A percentile compares a stretch with the other conserved stretches of the same genome.
Conservation (phyloP, 2,797 vertebrate genomes). For the Cyprinodon diabolis region DNA sequence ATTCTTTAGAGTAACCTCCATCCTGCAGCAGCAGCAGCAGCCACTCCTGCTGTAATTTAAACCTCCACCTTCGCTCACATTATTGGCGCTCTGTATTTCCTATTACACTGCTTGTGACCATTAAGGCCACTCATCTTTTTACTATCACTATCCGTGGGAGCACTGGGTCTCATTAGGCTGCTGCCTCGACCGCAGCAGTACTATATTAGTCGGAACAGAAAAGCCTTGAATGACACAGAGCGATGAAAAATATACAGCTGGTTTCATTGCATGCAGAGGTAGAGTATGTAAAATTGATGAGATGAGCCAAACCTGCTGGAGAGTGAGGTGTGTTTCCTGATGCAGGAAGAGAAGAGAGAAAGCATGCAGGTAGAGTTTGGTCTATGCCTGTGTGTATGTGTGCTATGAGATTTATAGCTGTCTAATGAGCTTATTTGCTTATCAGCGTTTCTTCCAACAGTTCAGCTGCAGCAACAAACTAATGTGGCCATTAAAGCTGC, state of each 20-base stretch:
- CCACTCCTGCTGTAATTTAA: neutral
- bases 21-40: neutral
- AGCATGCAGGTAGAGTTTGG: slow-evolving; percentile 7
- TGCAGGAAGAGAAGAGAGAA: slow-evolving; percentile 2
- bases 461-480: slow-evolving; percentile 29
- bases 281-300: neutral
- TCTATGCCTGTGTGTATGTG: slow-evolving; percentile 4
- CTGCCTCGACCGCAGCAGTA: neutral
- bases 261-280: neutral
- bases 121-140: slow-evolving; percentile 38
- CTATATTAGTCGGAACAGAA: slow-evolving; percentile 39
- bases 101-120: slow-evolving; percentile 43
- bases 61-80: slow-evolving; percentile 6
- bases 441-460: slow-evolving; percentile 40
- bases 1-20: neutral
- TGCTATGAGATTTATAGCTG: slow-evolving; percentile 34
- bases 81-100: slow-evolving; percentile 14
- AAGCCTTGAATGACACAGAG: slow-evolving; percentile 17
- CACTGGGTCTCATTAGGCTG: slow-evolving; percentile 40
- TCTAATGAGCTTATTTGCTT: slow-evolving; percentile 60
- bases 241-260: neutral
- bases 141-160: slow-evolving; percentile 32
- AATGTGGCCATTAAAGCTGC: slow-evolving; percentile 54
- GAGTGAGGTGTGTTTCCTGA: neutral
- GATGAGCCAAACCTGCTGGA: neutral